phyloP scores from a whole-genome alignment of 1,140 invertebrate genomes.

The Saccostrea echinata region DNA sequence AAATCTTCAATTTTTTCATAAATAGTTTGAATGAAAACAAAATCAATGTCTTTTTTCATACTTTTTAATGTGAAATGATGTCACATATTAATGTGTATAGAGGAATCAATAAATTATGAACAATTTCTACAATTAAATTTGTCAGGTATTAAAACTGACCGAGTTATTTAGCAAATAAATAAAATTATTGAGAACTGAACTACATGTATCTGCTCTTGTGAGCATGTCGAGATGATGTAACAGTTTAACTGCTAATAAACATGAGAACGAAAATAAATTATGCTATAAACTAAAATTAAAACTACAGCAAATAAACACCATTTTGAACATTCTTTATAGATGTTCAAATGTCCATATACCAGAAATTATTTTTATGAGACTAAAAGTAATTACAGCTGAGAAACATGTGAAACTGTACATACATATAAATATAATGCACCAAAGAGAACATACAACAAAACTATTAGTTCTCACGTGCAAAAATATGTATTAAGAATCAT shows the following conservation, averaged over 20 bases:
- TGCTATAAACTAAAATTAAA: slow-evolving; percentile 4
- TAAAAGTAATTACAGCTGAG: background rate
- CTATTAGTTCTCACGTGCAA: background rate
- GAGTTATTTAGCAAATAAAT: background rate
- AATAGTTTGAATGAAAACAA: background rate
- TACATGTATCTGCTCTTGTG: background rate
- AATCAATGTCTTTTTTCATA: background rate
- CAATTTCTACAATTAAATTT: background rate
- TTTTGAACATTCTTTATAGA: background rate
- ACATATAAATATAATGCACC: background rate
- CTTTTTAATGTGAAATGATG: slow-evolving; percentile 7
- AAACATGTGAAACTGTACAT: background rate
- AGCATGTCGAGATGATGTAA: background rate
- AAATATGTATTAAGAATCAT: background rate
- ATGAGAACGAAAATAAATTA: slow-evolving; percentile 27
- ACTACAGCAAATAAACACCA: background rate
- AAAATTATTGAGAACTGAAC: background rate
- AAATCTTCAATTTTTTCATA: too few relatives aligned
- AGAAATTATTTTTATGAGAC: background rate
- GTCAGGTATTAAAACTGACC: background rate
- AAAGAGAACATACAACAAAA: background rate
- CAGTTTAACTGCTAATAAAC: slow-evolving; percentile 24
- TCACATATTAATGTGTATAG: slow-evolving; percentile 12
- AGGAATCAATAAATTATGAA: slow-evolving; percentile 30
- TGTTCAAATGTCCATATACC: background rate